Percentiles rank a stretch among this genome's conserved stretches.
phyloP scores from a whole-genome alignment of 2,888 invertebrate species.

The Heteromurus nitidus region DNA sequence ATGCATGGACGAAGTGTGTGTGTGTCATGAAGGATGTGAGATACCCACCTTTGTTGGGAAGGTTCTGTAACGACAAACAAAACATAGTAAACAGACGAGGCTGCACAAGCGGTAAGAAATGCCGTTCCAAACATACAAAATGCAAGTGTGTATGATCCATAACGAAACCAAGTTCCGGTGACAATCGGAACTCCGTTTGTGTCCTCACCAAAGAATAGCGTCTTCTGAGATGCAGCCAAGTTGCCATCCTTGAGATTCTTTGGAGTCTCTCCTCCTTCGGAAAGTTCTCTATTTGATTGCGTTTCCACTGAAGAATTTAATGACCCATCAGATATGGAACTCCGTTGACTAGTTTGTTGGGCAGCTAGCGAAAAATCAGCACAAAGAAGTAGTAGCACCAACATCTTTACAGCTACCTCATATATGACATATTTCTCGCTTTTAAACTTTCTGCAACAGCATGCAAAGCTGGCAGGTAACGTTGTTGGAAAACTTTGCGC shows the following conservation, averaged over 20 bases:
- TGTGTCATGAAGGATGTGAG: slow-evolving; percentile 20
- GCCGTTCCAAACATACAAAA: slow-evolving; percentile 68
- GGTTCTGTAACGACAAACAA: slow-evolving; percentile 73
- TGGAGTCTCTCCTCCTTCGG: too few species aligned
- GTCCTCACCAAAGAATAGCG: slow-evolving; percentile 70
- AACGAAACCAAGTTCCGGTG: slow-evolving; percentile 72
- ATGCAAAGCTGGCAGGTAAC: too few species aligned
- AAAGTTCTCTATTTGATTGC: too few species aligned
- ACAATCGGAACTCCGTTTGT: slow-evolving; percentile 68
- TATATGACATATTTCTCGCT: slow-evolving; percentile 39
- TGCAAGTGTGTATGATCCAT: slow-evolving; percentile 70
- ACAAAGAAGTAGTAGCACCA: slow-evolving; percentile 24
- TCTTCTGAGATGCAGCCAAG: slow-evolving; percentile 42
- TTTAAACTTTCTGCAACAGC: too few species aligned
- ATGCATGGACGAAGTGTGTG: slow-evolving; percentile 13
- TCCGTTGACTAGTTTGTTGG: background rate
- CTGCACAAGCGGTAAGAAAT: slow-evolving; percentile 66
- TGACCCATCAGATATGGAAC: too few species aligned
- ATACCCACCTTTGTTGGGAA: slow-evolving; percentile 69
- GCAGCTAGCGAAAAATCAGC: slow-evolving; percentile 12
- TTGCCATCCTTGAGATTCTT: slow-evolving; percentile 16
- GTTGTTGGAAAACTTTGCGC: too few species aligned
- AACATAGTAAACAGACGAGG: slow-evolving; percentile 71
- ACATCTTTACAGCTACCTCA: slow-evolving; percentile 16
- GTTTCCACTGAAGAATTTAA: too few species aligned